Evolutionary conservation across 2,113 vertebrate species (phyloP), one percentile per base, ranked within the genome.

Genomic region (Brachyhypopomus gauderio): DNA sequence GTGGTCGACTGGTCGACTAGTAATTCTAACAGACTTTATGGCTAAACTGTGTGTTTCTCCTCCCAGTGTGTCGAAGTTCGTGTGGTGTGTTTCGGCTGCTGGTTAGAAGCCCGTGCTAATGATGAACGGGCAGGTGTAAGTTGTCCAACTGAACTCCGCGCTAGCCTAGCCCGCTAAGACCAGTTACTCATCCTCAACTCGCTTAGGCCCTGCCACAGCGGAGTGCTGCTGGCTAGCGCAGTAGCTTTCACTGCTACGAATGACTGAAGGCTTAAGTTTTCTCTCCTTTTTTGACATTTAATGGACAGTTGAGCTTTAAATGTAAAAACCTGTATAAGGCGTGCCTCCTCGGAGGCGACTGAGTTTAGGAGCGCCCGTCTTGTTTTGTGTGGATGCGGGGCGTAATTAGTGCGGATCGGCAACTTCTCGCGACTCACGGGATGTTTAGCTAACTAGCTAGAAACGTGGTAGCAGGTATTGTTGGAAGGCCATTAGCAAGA

Each of bases 381-480:
- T 6, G 3, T 55, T 74, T 76, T 72, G 67, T 76, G 30, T 27
- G 36, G 14, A 48, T 62, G 74, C 34, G 58, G 66, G 9, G 19
- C 17, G 22, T 2, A 4, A 75, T 58, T 78, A 74, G 62, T 59
- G n/a, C 60, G 52, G 59, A 72, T 72, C 38, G 80, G n/a, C 23
- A 45, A 80, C 41, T 52, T 83, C 38, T 69, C 59, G 48, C 19
- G n/a, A n/a, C 80, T 56, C 67, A 74, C 80, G 71, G 80, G 83
- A 80, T 86, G 74, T 87, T 84, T 56, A 72, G 69, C 45, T 52
- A 52, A 52, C 9, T 52, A 52, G 45, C 81, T 74, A 80, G 76
- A 82, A 87, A 85, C 84, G 84, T 84, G 86, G 79, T 85, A 75
- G 86, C 82, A 58, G 76, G 84, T 85, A 78, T 84, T 84, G 82